phyloP scores from a whole-genome alignment of 2,888 invertebrate genomes.

The Ferrisia virgata region DNA sequence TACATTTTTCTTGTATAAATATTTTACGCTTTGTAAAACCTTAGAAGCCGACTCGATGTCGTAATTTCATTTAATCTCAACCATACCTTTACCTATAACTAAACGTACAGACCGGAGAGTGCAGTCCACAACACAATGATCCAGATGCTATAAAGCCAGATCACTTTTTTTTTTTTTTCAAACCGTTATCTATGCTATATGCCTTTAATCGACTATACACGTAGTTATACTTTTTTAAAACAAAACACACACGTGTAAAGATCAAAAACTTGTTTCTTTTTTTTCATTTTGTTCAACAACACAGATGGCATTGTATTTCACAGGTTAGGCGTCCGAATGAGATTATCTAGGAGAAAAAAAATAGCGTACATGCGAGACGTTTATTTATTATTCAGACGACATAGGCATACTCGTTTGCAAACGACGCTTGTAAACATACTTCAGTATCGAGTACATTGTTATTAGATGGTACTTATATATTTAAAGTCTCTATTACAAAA shows the following conservation, averaged over 20 bases:
- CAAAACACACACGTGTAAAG: slow-evolving; percentile 3
- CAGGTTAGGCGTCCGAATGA: slow-evolving; percentile 8
- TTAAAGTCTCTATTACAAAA: slow-evolving; percentile 1
- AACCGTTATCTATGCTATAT: neutral
- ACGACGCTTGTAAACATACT: slow-evolving; percentile 14
- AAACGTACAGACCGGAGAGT: neutral
- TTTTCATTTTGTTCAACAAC: neutral
- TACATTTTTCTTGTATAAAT: neutral
- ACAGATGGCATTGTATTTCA: slow-evolving; percentile 10
- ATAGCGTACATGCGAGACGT: neutral
- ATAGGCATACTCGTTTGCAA: slow-evolving; percentile 8
- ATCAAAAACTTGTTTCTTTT: neutral
- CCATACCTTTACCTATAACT: neutral
- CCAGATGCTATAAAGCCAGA: neutral
- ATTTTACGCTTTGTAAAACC: neutral
- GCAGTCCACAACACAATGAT: neutral
- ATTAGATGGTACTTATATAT: neutral
- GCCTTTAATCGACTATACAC: neutral
- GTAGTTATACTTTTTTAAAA: neutral
- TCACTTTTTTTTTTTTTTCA: neutral
- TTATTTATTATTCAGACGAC: slow-evolving; percentile 15
- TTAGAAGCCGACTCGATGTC: neutral
- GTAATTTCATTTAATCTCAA: neutral
- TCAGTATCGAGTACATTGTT: slow-evolving; percentile 10
- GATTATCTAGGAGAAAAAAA: neutral